Conservation (phyloP, 2,113 vertebrate genomes). For the Triplophysa tibetana region DNA sequence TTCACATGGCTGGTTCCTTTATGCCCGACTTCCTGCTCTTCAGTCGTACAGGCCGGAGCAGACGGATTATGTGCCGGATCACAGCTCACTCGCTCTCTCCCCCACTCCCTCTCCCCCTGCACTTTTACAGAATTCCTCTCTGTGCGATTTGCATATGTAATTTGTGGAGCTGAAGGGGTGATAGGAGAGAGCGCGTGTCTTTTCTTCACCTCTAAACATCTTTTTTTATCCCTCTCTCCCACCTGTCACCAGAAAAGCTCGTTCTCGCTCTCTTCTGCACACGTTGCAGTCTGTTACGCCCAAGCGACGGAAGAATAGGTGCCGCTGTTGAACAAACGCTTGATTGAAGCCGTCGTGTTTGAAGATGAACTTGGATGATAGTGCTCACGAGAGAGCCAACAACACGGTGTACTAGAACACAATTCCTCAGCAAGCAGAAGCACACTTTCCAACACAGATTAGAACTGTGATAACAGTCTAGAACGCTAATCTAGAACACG, state of each 20-base stretch:
- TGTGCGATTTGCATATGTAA: slow-evolving; percentile 76
- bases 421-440: not conserved
- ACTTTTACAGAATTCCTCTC: slow-evolving; percentile 70
- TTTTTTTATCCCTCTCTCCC: slow-evolving; percentile 42
- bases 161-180: slow-evolving; percentile 54
- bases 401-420: not conserved
- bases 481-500: not conserved
- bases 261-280: slow-evolving; percentile 63
- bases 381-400: not conserved
- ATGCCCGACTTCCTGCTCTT: slow-evolving; percentile 75
- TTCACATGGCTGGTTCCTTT: slow-evolving; percentile 96
- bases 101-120: slow-evolving; percentile 67
- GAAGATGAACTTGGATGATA: not conserved
- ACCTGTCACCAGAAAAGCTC: slow-evolving; percentile 30
- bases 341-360: not conserved
- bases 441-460: too few species aligned
- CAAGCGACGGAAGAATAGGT: not conserved
- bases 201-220: slow-evolving; percentile 43
- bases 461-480: not conserved
- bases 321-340: not conserved
- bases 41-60: slow-evolving; percentile 49
- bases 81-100: slow-evolving; percentile 70
- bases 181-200: slow-evolving; percentile 45
- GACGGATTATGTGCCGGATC: slow-evolving; percentile 66
- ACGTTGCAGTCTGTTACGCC: not conserved